A percentile compares a stretch with the other conserved stretches of the same genome.
These are phyloP conservation scores for Columba guinea DNA, from an alignment of 2,797 vertebrate species.

Conservation along the genomic window DNA sequence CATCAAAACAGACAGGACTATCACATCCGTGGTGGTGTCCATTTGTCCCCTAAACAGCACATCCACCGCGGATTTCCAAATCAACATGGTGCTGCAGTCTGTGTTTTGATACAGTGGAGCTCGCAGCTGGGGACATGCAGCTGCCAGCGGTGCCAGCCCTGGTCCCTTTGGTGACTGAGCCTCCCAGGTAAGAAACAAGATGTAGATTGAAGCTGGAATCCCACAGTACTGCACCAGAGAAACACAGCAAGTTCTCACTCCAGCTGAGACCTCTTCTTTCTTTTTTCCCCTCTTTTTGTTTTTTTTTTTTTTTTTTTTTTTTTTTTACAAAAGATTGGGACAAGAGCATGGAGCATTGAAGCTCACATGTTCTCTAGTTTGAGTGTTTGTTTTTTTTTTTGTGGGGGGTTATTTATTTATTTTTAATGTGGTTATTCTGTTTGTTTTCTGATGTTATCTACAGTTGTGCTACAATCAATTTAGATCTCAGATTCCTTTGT, in stretches of 20 bases:
- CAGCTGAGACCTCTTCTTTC: fast-evolving
- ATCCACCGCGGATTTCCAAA: background rate
- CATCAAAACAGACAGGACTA: background rate
- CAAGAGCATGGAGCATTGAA: background rate
- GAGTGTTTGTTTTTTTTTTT: fast-evolving
- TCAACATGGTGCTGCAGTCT: background rate
- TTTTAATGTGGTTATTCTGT: background rate
- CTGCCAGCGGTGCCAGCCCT: background rate
- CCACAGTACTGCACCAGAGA: background rate
- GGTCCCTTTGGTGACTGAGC: background rate
- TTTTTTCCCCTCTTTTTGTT: no score
- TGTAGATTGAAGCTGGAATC: background rate
- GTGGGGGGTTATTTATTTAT: background rate
- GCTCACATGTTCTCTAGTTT: background rate
- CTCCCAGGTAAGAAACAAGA: background rate
- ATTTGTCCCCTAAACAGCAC: background rate
- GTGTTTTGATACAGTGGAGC: fast-evolving
- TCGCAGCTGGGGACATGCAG: fast-evolving
- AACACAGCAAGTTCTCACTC: background rate
- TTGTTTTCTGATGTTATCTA: background rate
- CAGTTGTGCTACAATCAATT: background rate
- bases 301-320: background rate
- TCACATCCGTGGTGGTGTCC: fast-evolving
- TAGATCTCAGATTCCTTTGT: background rate
- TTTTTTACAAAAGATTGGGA: background rate